Base-by-base conservation (phyloP, 1,140 invertebrate genomes). In the Heliconius nattereri region DNA sequence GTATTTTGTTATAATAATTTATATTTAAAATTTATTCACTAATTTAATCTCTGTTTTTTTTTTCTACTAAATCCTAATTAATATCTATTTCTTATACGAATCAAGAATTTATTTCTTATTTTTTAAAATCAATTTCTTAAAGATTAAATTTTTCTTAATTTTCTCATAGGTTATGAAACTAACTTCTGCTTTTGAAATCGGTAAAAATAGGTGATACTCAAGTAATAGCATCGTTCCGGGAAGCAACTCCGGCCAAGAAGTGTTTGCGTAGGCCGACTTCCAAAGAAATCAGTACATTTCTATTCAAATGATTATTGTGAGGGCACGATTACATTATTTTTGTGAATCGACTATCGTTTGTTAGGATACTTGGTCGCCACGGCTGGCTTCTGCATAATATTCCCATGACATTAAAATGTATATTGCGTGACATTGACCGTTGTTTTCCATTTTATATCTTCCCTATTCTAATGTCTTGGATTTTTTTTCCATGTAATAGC, bases 281-380 rank as follows among this genome's bases (percentile, higher is more conserved):
- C 49, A 52, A 52, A 52, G 75, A 87, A 90, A 90, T 90, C 88
- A 89, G 89, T 87, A 86, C 87, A 90, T 91, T 91, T 86, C 82
- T 90, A 91, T 90, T 91, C 90, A 91, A 91, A 91, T 89, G 90
- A 90, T 90, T 91, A 90, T 91, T 90, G 90, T 85, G 82, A 79
- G 81, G 74, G 81, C 82, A 74, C 87, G 81, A 88, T 91, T 88
- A 87, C 89, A 91, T 91, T 91, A 91, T 90, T 89, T 88, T 78
- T 87, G 84, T 84, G 76, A 85, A 88, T 86, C 81, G 75, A 79
- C 82, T 83, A 82, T 86, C 83, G 85, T 86, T 88, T 86, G 84
- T 85, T 85, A 81, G 81, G 83, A 85, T 83, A 78, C 82, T 86
- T 73, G 80, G 77, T 73, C 26, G 76, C 45, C 76, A 78, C 45